phyloP scores from a whole-genome alignment of 2,797 vertebrate species.

The Phrynocephalus forsythii region DNA sequence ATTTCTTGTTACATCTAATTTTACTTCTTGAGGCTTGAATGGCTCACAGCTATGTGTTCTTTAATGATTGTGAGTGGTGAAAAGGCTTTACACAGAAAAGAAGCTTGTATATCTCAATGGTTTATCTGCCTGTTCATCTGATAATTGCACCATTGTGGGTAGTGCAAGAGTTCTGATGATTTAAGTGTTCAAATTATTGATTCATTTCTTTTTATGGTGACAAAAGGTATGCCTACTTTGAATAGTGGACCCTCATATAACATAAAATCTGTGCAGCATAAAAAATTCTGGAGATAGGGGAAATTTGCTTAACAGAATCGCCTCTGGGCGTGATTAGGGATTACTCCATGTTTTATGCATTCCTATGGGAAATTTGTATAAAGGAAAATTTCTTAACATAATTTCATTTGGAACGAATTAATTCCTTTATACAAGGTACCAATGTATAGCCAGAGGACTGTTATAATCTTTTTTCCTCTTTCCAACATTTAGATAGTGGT shows the following conservation, averaged over 20 bases:
- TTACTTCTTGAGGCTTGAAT: neutral
- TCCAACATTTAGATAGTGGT: constrained; percentile 49
- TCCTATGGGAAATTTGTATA: too few relatives aligned
- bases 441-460: constrained; percentile 9
- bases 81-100: neutral
- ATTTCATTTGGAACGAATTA: too few relatives aligned
- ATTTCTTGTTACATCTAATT: neutral
- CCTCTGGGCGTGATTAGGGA: too few relatives aligned
- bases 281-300: too few relatives aligned
- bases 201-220: constrained; percentile 28
- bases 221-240: constrained; percentile 33
- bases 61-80: neutral
- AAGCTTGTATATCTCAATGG: neutral
- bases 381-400: too few relatives aligned
- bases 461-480: constrained; percentile 11
- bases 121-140: constrained; percentile 4
- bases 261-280: too few relatives aligned
- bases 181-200: neutral
- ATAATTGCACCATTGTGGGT: neutral
- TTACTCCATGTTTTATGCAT: too few relatives aligned
- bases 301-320: too few relatives aligned
- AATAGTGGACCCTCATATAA: neutral
- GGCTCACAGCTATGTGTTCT: neutral
- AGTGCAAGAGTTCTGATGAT: neutral
- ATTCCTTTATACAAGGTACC: too few relatives aligned